Base-by-base conservation (phyloP, 2,797 vertebrate species). In the Melanotaenia maccullochi region DNA sequence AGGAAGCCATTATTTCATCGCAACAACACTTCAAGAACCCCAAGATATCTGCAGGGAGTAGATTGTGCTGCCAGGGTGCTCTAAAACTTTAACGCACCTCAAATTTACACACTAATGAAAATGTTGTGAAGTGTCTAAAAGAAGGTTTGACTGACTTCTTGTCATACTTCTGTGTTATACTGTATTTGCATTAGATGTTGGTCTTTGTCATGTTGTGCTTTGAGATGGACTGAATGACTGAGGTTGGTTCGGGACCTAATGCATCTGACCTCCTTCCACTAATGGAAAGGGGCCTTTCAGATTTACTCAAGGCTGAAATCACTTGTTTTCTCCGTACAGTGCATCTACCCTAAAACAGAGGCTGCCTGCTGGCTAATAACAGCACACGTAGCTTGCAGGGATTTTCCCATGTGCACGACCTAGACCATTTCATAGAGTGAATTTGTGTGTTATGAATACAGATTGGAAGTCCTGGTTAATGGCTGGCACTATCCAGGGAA, bases 211-310 rank as follows among this genome's bases (percentile, higher is more conserved):
- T 79, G 44, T 58, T 81, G 75, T 81, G 77, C 87, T 87, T 79
- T 87, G 67, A 84, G 69, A 79, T 42, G 40, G 54, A 71, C 84
- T 86, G 82, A 88, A 92, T 89, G 76, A 64, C 85, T 58, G 70
- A 83, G 83, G 78, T 85, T 76, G 71, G 73, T 83, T 55, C 71
- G 52, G 72, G 57, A 76, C 83, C 86, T 91, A 92, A 93, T 94
- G 91, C 90, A 89, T 89, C 87, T 92, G 90, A 91, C 92, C 90
- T 89, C 86, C 71, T 92, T 93, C 77, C 70, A 36, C 92, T 94
- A 93, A 94, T 94, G 92, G 93, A 93, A 87, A 74, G 30, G 0
- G 80, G 84, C 87, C 84, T 93, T 93, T 95, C 89, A 93, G 85
- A 82, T 89, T 87, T 90, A 93, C 82, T 86, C 83, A 93, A 90